Percentiles rank a stretch among this genome's conserved stretches.
phyloP scores from a whole-genome alignment of 1,140 invertebrate genomes.

The Bombus waltoni region DNA sequence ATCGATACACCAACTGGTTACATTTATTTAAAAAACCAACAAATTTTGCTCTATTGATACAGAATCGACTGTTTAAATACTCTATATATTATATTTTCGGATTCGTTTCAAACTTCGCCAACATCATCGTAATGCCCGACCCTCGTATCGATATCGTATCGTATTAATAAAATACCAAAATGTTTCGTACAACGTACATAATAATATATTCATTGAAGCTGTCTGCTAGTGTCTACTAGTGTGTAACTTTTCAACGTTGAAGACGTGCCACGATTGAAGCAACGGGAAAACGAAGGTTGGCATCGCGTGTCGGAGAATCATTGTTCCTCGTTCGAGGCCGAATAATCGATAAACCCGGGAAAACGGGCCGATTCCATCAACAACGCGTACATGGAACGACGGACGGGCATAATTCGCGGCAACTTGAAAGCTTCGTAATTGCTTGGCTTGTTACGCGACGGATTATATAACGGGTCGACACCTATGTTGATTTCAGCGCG shows the following conservation, averaged over 20 bases:
- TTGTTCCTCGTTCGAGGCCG: background rate
- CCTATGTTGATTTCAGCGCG: background rate
- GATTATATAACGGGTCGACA: slow-evolving; percentile 39
- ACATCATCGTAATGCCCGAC: too few species aligned
- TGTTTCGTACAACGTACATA: too few species aligned
- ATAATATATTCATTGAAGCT: too few species aligned
- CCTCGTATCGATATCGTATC: too few species aligned
- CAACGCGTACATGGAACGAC: background rate
- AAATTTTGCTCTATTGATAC: too few species aligned
- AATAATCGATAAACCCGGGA: background rate
- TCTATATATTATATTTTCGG: too few species aligned
- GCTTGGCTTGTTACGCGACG: background rate
- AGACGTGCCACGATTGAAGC: background rate
- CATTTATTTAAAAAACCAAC: background rate
- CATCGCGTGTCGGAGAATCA: background rate
- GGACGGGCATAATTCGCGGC: slow-evolving; percentile 10
- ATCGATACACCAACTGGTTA: background rate
- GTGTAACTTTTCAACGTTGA: background rate
- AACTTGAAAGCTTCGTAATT: slow-evolving; percentile 26
- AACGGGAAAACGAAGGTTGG: too few species aligned
- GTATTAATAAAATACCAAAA: too few species aligned
- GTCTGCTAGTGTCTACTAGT: too few species aligned
- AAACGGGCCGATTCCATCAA: slow-evolving; percentile 28
- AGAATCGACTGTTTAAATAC: too few species aligned
- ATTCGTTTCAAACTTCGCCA: too few species aligned